phyloP scores from a whole-genome alignment of 2,797 vertebrate species.

The Catharus ustulatus region DNA sequence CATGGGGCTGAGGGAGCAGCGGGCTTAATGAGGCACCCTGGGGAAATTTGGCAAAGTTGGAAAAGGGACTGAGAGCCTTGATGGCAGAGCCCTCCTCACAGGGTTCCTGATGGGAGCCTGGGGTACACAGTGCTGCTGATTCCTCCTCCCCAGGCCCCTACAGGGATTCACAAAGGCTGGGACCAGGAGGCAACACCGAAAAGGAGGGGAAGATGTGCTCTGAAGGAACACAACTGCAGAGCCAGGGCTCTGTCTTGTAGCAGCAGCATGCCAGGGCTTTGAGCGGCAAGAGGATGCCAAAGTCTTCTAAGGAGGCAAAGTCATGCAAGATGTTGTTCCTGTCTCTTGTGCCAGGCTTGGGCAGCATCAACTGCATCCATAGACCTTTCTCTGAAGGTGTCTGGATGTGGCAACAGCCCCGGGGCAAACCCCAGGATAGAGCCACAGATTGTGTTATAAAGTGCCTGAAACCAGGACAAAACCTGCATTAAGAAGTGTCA shows the following conservation, averaged over 20 bases:
- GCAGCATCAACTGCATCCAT: background rate
- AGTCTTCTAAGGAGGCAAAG: background rate
- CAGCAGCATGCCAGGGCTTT: background rate
- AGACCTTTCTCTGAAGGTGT: background rate
- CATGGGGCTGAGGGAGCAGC: background rate
- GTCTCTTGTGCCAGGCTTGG: background rate
- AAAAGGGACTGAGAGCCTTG: background rate
- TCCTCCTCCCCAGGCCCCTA: background rate
- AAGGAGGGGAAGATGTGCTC: background rate
- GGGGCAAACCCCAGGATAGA: background rate
- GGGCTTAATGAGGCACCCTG: constrained; percentile 37
- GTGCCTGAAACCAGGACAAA: background rate
- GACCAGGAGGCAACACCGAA: background rate
- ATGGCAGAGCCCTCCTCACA: background rate
- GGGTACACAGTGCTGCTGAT: background rate
- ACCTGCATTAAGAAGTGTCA: background rate
- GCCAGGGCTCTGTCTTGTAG: background rate
- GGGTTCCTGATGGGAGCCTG: background rate
- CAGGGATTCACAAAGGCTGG: background rate
- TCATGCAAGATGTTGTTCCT: background rate
- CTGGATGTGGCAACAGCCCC: background rate
- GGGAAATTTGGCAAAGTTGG: background rate
- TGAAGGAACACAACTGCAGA: background rate
- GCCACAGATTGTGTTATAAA: background rate
- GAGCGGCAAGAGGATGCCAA: background rate